Percentiles rank a stretch among this genome's conserved stretches.
These are phyloP conservation scores for Apostichopus parvimensis DNA, from an alignment of 35 echinoderm and acorn worm genomes.

Conservation along the genomic window DNA sequence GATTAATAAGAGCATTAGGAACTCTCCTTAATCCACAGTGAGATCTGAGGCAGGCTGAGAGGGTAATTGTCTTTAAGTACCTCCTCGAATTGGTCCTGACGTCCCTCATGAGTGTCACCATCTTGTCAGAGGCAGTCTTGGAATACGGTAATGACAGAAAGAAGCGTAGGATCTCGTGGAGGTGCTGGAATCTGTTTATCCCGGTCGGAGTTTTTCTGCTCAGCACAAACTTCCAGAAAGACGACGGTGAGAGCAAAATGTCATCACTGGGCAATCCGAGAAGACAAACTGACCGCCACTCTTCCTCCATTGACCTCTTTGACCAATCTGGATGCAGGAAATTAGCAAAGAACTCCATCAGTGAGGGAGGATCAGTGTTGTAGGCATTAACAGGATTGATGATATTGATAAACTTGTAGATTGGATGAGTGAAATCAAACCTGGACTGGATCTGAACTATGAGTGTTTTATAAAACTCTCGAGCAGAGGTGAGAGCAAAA, in stretches of 20 bases:
- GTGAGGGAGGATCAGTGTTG: slow-evolving; percentile 35
- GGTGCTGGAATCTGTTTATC: slow-evolving; percentile 6
- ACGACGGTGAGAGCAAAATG: neutral
- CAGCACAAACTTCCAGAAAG: slow-evolving; percentile 37
- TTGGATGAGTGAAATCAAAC: slow-evolving; percentile 3
- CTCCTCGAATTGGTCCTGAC: slow-evolving; percentile 33
- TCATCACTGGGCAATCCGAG: slow-evolving; percentile 18
- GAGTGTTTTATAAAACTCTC: slow-evolving; percentile 29
- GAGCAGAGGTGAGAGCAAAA: slow-evolving; percentile 13
- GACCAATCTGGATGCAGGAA: slow-evolving; percentile 32
- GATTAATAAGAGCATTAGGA: slow-evolving; percentile 26
- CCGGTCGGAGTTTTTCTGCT: slow-evolving; percentile 33
- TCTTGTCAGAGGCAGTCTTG: neutral
- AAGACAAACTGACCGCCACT: slow-evolving; percentile 39
- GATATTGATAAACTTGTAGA: slow-evolving; percentile 27
- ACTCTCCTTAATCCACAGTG: slow-evolving; percentile 39
- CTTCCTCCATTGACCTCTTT: slow-evolving; percentile 39
- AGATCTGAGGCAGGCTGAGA: slow-evolving; percentile 29
- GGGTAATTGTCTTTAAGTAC: slow-evolving; percentile 37
- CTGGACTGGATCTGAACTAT: slow-evolving; percentile 38
- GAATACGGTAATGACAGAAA: slow-evolving; percentile 38
- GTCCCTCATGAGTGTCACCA: slow-evolving; percentile 39
- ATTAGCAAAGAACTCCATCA: slow-evolving; percentile 35
- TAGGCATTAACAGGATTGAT: slow-evolving; percentile 18
- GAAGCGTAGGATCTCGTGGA: neutral